Evolutionary conservation across 2,888 invertebrate species (phyloP), one percentile per base, ranked within the genome.

Genomic region (Tipula unca): DNA sequence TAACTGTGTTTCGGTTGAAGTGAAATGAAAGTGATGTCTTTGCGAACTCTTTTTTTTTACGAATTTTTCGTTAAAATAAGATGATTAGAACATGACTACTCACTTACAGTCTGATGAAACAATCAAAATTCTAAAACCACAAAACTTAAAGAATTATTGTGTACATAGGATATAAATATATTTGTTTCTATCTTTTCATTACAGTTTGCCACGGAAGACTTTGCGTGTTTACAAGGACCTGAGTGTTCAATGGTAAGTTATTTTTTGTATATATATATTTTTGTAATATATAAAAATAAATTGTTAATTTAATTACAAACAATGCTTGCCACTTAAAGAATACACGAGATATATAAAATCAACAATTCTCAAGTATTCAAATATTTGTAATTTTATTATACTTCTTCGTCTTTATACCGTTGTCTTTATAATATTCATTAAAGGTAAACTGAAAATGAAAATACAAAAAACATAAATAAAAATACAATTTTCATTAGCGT

Each of bases 191-290:
- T 82, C 85, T 82, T 86, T 54, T 83, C 69, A 69, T 88, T 88
- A 20, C 87, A 88, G 88, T 88, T 88, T 84, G 87, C 88, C 29
- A 88, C 87, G 86, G 87, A 88, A 87, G 88, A 88, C 85, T 86
- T 87, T 83, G 85, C 88, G 48, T 88, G 88, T 86, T 88, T 88
- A 85, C 88, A 88, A 86, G 87, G 87, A 39, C 87, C 88, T 6
- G 88, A 88, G 87, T 88, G 88, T 85, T 88, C 88, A 86, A 87
- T 87, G 88, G 88, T 88, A 86, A 88, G 88, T 88, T 32, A 32
- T 32, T 32, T 32, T 32, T 6, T 32, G 86, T 84, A n/a, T n/a
- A n/a, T n/a, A n/a, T n/a, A n/a, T 14, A 14, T 29, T 86, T 82
- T 86, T 82, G 3, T 85, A 17, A 48, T 25, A 69, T 25, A 20